These are phyloP conservation scores for Phyto melanocephala DNA, from an alignment of 2,888 invertebrate genomes.

Conservation along the genomic window DNA sequence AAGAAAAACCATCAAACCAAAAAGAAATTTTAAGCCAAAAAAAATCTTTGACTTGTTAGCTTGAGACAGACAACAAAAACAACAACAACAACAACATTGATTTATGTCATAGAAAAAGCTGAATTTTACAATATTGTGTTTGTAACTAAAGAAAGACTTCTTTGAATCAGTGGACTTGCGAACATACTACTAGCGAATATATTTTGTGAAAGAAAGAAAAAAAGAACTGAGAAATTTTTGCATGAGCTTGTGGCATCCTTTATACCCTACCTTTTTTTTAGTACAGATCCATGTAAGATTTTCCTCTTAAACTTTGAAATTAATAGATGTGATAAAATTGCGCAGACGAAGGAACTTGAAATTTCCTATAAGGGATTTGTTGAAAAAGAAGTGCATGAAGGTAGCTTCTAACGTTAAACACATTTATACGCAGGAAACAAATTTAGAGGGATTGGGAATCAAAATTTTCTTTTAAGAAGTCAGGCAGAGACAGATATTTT, in stretches of 20 bases:
- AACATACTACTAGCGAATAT: background rate
- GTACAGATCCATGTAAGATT: too few relatives aligned
- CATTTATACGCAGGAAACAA: too few relatives aligned
- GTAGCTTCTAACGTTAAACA: too few relatives aligned
- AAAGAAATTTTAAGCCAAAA: slow-evolving; percentile 31
- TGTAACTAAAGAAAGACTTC: slow-evolving; percentile 66
- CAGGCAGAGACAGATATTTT: too few relatives aligned
- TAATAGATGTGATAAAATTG: too few relatives aligned
- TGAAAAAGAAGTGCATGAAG: too few relatives aligned
- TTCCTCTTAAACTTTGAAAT: too few relatives aligned
- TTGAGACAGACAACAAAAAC: slow-evolving; percentile 33
- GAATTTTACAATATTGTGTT: slow-evolving; percentile 77
- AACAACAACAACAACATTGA: slow-evolving; percentile 37
- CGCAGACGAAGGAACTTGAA: too few relatives aligned
- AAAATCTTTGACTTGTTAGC: background rate
- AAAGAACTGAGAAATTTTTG: background rate
- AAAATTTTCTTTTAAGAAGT: too few relatives aligned
- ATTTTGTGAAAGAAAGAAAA: background rate
- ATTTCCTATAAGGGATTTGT: too few relatives aligned
- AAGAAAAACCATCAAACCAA: background rate
- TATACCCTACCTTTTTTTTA: slow-evolving; percentile 3
- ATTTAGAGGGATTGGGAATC: too few relatives aligned
- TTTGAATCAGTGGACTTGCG: slow-evolving; percentile 51
- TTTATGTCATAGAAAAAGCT: slow-evolving; percentile 37
- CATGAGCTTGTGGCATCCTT: background rate